Conservation (phyloP, 2,888 invertebrate species). For the Aphodius sticticus region DNA sequence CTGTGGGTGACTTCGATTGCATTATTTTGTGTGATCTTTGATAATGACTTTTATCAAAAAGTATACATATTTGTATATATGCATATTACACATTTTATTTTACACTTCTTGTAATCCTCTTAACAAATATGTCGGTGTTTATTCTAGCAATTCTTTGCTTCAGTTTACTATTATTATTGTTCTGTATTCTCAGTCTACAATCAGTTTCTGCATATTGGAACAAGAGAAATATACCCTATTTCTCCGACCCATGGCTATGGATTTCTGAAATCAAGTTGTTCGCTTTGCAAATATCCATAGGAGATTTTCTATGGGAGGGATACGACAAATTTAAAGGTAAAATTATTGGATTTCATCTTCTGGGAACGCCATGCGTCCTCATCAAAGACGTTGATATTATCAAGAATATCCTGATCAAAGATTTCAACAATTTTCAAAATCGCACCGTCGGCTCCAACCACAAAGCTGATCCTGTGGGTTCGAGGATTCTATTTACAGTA, state of each 20-base stretch:
- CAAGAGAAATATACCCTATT: constrained; percentile 53
- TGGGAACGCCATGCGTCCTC: constrained; percentile 61
- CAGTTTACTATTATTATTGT: not conserved
- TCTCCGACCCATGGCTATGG: constrained; percentile 55
- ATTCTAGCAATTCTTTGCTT: not conserved
- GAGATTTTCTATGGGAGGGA: constrained; percentile 48
- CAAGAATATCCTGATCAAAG: constrained; percentile 60
- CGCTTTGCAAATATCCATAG: constrained; percentile 50
- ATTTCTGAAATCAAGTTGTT: constrained; percentile 58
- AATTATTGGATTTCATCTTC: constrained; percentile 62
- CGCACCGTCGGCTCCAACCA: constrained; percentile 58
- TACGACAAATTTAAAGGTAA: constrained; percentile 50
- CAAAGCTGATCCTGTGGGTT: constrained; percentile 57
- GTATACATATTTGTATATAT: no score
- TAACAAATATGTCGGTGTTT: not conserved
- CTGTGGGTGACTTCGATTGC: no score
- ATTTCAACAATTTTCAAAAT: constrained; percentile 62
- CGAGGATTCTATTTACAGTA: constrained; percentile 58
- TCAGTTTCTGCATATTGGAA: constrained; percentile 54
- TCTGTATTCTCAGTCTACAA: not conserved
- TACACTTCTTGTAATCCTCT: no score
- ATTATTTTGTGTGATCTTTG: no score
- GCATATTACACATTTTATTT: no score
- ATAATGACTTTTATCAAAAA: no score
- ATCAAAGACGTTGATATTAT: constrained; percentile 61